Conservation (phyloP, 1,140 invertebrate genomes). For the Drosophila ogumai region DNA sequence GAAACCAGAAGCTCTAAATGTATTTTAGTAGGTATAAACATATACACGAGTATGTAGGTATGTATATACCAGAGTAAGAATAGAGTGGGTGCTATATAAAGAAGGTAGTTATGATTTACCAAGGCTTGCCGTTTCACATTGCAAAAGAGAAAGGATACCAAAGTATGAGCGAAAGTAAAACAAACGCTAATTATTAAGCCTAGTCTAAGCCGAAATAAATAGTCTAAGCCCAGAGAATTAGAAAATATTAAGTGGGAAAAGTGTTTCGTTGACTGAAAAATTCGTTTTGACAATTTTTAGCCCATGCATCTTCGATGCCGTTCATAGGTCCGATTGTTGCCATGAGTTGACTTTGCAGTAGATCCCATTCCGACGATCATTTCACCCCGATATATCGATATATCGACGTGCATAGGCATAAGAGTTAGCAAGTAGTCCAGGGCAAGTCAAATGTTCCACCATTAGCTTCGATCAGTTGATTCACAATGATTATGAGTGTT, state of each 20-base stretch:
- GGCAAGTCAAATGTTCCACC: slow-evolving; percentile 36
- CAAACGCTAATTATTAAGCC: slow-evolving; percentile 24
- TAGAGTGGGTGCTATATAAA: slow-evolving; percentile 49
- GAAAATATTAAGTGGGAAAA: slow-evolving; percentile 13
- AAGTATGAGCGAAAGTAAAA: background rate
- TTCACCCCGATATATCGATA: slow-evolving; percentile 33
- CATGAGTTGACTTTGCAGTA: slow-evolving; percentile 23
- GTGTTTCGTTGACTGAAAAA: slow-evolving; percentile 69
- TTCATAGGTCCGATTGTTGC: slow-evolving; percentile 5
- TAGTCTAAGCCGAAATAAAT: slow-evolving; percentile 29
- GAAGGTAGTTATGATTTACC: slow-evolving; percentile 40
- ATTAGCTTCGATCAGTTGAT: slow-evolving; percentile 67
- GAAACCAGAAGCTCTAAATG: slow-evolving; percentile 47
- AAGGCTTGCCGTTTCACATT: slow-evolving; percentile 41
- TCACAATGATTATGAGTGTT: slow-evolving; percentile 44
- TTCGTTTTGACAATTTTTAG: slow-evolving; percentile 28
- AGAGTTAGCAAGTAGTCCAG: slow-evolving; percentile 36
- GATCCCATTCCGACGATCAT: slow-evolving; percentile 39
- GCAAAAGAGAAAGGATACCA: slow-evolving; percentile 5
- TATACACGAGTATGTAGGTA: slow-evolving; percentile 41
- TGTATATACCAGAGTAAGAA: slow-evolving; percentile 45
- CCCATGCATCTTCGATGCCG: slow-evolving; percentile 1
- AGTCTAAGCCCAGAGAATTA: slow-evolving; percentile 6
- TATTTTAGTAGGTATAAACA: slow-evolving; percentile 53
- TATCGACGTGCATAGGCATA: slow-evolving; percentile 62